A percentile compares a stretch with the other conserved stretches of the same genome.
Conservation (phyloP, 2,113 vertebrate genomes). For the Willisornis vidua region DNA sequence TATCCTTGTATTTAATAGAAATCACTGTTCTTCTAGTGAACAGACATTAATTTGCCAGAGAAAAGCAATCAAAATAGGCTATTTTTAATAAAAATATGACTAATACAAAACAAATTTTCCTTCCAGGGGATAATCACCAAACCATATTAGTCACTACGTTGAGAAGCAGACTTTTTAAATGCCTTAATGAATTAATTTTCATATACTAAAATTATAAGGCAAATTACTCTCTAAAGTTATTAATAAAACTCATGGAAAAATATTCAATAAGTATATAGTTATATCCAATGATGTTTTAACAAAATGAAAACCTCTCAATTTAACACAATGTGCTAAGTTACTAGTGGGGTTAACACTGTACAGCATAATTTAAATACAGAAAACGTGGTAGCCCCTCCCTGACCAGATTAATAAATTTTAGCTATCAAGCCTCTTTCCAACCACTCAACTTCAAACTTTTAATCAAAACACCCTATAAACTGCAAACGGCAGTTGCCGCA, state of each 20-base stretch:
- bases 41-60: background rate
- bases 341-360: accelerated
- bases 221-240: background rate
- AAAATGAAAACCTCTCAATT: background rate
- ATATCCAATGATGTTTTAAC: background rate
- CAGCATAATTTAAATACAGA: background rate
- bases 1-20: background rate
- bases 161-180: background rate
- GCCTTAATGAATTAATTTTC: background rate
- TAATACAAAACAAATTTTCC: background rate
- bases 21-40: background rate
- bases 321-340: background rate
- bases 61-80: background rate
- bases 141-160: background rate
- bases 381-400: background rate
- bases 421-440: background rate
- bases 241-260: background rate
- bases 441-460: background rate
- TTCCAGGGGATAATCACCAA: background rate
- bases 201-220: background rate
- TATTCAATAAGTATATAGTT: background rate
- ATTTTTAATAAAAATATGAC: background rate
- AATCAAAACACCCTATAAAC: background rate
- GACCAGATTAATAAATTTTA: background rate
- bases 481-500: background rate